phyloP scores from a whole-genome alignment of 2,797 vertebrate genomes.

The Manis pentadactyla region DNA sequence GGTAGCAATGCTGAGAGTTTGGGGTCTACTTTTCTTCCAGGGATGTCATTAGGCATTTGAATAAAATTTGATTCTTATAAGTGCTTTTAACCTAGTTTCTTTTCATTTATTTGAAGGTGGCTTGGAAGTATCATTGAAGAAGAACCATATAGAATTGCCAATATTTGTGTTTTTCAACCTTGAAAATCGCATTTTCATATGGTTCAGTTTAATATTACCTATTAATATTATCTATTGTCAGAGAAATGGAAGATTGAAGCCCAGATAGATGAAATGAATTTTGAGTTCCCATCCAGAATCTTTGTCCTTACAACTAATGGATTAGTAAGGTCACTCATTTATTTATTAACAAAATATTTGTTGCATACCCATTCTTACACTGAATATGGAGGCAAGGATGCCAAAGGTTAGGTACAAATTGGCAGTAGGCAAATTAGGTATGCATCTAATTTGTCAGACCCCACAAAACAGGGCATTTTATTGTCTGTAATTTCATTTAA shows the following conservation, averaged over 20 bases:
- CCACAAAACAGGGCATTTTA: constrained; percentile 20
- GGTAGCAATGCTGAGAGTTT: not conserved
- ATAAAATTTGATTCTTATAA: constrained; percentile 1
- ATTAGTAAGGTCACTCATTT: constrained; percentile 32
- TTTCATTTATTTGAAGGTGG: constrained; percentile 43
- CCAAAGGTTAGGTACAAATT: not conserved
- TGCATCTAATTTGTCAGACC: not conserved
- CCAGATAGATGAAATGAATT: not conserved
- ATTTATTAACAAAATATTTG: constrained; percentile 17
- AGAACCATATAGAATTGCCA: not conserved
- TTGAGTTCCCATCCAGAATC: not conserved
- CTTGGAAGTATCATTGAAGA: not conserved
- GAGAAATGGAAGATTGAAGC: not conserved
- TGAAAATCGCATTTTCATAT: not conserved
- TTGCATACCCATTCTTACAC: not conserved
- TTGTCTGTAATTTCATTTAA: constrained; percentile 58
- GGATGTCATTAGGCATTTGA: not conserved
- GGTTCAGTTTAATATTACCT: not conserved
- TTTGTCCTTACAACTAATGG: not conserved
- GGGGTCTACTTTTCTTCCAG: not conserved
- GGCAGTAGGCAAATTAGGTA: constrained; percentile 25
- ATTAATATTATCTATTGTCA: not conserved
- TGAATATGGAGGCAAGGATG: not conserved
- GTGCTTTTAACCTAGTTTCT: not conserved
- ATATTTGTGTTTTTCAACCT: not conserved